Percentiles rank a stretch among this genome's conserved stretches.
Conservation (phyloP, 1,140 invertebrate species). For the Andrena cerasifolii region DNA sequence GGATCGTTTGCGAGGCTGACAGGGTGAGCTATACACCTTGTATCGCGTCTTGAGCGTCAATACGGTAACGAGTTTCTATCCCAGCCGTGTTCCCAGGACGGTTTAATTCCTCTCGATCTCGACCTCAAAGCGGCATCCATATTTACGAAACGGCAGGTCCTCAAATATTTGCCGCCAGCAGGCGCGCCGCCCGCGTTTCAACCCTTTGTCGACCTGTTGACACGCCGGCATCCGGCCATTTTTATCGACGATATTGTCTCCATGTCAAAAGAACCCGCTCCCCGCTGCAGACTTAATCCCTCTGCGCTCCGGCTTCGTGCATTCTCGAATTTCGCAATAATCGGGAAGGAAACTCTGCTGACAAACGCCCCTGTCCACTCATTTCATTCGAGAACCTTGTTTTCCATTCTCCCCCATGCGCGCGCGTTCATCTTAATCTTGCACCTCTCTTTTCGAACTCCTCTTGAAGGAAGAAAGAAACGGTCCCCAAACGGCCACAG, state of each 20-base stretch:
- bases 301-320: slow-evolving; percentile 9
- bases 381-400: no score
- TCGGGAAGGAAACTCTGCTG: background rate
- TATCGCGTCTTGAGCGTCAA: no score
- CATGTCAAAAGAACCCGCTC: slow-evolving; percentile 56
- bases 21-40: no score
- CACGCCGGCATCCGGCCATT: slow-evolving; percentile 61
- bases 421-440: no score
- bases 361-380: no score
- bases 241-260: slow-evolving; percentile 61
- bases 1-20: no score
- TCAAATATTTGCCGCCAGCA: slow-evolving; percentile 62
- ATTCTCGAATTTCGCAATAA: slow-evolving; percentile 49
- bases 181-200: slow-evolving; percentile 58
- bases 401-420: no score
- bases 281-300: slow-evolving; percentile 34
- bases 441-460: no score
- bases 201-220: slow-evolving; percentile 68
- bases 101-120: slow-evolving; percentile 51
- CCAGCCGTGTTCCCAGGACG: background rate
- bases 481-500: no score
- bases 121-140: slow-evolving; percentile 62
- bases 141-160: slow-evolving; percentile 61
- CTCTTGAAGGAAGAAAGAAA: no score
- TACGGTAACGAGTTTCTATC: background rate